Base-by-base conservation (phyloP, 2,113 vertebrate species). In the Amblyornis subalaris region DNA sequence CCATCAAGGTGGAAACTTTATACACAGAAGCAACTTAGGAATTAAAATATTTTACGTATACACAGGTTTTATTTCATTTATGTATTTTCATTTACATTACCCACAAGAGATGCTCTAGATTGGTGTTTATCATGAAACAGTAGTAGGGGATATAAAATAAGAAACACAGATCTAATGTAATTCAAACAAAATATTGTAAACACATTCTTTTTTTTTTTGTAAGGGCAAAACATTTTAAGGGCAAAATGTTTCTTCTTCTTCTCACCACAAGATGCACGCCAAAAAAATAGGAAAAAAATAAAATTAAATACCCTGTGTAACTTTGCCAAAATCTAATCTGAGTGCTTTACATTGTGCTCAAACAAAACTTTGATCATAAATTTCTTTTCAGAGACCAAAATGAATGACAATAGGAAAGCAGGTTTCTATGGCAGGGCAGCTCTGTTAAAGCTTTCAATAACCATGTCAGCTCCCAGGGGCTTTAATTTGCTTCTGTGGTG, bases 381-480 rank as follows among this genome's bases (percentile, higher is more conserved):
- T 94, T 94, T 77, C 92, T 96, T 96, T 97, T 96, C 89, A 95
- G 55, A 51, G 65, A 83, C 80, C 57, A 88, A 92, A 95, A 95
- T 93, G 92, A 97, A 88, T 96, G 65, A 95, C 75, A 95, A 95
- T 85, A 90, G 70, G 73, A 95, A 96, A 93, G 91, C 24, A 94
- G 76, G 35, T 93, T 96, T 97, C 93, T 96, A 95, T 85, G 72
- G 82, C 64, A 94, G 82, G 83, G 89, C 84, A 95, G 93, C 76
- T 89, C 90, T 90, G 92, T 85, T 94, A 94, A 95, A 94, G 91
- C 92, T 96, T 96, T 96, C 91, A 97, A 88, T 95, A 95, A 96
- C 85, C 75, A 84, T 90, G 91, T 94, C 90, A 91, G 85, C 76
- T 96, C 95, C 94, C 95, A 96, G 73, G 95, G 90, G 93, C 90